phyloP scores from a whole-genome alignment of 2,113 vertebrate species.

The Eulemur macaco region DNA sequence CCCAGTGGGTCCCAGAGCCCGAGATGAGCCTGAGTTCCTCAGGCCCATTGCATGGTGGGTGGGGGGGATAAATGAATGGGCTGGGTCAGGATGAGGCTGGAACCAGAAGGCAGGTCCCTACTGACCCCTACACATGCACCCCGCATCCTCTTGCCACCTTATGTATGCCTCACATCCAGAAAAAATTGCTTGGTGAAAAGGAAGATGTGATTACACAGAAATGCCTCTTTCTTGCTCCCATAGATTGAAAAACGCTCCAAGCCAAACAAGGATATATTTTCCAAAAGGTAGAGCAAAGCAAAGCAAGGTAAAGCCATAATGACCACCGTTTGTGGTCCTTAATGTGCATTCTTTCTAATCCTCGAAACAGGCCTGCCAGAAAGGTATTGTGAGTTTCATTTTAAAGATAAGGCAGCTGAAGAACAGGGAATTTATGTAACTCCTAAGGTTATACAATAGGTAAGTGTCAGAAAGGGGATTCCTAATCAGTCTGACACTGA shows the following conservation, averaged over 20 bases:
- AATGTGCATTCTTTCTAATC: neutral
- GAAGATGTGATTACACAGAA: neutral
- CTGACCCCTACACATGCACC: neutral
- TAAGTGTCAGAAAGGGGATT: neutral
- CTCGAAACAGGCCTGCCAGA: neutral
- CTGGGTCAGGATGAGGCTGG: neutral
- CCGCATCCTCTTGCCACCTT: neutral
- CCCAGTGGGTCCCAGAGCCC: neutral
- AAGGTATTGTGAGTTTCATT: neutral
- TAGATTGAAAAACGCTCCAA: neutral
- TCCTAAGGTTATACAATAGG: neutral
- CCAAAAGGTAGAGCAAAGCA: neutral
- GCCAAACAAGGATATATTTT: neutral
- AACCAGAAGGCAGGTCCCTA: neutral
- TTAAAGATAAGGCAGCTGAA: neutral
- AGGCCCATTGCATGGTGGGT: neutral
- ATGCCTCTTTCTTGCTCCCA: neutral
- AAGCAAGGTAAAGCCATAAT: neutral
- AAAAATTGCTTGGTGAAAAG: neutral
- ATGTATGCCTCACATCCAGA: neutral
- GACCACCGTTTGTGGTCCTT: neutral
- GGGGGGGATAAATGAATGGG: neutral
- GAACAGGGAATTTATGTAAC: neutral
- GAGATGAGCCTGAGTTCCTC: neutral
- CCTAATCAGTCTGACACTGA: neutral